phyloP scores from a whole-genome alignment of 53 echinoderm and acorn worm genomes.

The Holothuria leucospilota region DNA sequence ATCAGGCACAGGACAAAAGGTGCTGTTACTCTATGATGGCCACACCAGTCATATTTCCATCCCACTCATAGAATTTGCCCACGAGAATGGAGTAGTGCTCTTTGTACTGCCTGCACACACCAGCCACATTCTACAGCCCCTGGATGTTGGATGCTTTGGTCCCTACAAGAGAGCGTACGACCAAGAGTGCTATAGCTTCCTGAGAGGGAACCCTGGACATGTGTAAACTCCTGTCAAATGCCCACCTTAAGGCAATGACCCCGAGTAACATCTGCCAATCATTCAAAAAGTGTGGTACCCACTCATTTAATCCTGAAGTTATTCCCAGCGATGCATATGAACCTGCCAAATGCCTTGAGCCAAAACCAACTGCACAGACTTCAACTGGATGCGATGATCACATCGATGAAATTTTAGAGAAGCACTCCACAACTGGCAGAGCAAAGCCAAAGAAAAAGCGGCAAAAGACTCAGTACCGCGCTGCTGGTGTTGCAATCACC shows the following conservation, averaged over 20 bases:
- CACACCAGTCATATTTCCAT: too few species aligned
- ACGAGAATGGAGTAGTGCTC: slow-evolving; percentile 16
- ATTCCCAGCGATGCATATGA: slow-evolving; percentile 21
- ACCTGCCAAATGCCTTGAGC: slow-evolving; percentile 4
- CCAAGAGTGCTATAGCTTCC: slow-evolving; percentile 24
- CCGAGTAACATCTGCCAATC: slow-evolving; percentile 21
- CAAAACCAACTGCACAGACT: neutral
- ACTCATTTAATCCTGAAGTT: slow-evolving; percentile 14
- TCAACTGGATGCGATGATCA: too few species aligned
- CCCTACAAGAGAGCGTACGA: slow-evolving; percentile 53
- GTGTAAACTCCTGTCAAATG: slow-evolving; percentile 38
- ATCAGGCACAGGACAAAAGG: neutral
- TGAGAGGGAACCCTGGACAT: slow-evolving; percentile 36
- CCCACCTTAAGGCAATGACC: slow-evolving; percentile 34
- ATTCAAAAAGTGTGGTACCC: slow-evolving; percentile 39
- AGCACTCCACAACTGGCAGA: neutral
- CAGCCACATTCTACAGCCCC: slow-evolving; percentile 58
- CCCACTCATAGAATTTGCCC: slow-evolving; percentile 46
- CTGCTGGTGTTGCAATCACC: slow-evolving; percentile 27
- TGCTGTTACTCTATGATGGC: slow-evolving; percentile 46
- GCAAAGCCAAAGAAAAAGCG: neutral
- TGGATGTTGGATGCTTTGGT: slow-evolving; percentile 53
- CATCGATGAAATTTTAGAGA: neutral
- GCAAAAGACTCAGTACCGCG: neutral
- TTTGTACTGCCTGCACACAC: too few species aligned